Conservation (phyloP, 2,113 vertebrate genomes). For the Nibea coibor region DNA sequence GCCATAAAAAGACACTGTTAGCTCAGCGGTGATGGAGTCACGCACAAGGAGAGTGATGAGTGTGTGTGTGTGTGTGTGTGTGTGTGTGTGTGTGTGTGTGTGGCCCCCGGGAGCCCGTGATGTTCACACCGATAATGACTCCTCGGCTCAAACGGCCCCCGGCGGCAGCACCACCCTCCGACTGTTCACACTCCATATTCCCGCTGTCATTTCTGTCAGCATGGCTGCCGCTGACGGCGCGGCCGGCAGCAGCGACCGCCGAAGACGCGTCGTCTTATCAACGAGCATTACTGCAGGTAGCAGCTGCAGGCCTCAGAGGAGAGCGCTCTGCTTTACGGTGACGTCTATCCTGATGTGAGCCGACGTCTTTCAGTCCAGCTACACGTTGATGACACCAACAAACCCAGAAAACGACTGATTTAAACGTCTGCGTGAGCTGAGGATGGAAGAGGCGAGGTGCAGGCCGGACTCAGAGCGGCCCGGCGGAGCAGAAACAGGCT, state of each 20-base stretch:
- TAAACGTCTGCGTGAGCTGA: too few species aligned
- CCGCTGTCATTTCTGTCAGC: background rate
- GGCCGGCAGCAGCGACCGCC: too few species aligned
- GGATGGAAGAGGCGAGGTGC: background rate
- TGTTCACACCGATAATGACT: slow-evolving; percentile 22
- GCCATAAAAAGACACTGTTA: background rate
- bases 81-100: background rate
- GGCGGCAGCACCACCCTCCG: background rate
- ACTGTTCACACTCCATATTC: background rate
- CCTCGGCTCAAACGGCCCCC: background rate
- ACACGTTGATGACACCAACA: too few species aligned
- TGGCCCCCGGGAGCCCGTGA: slow-evolving; percentile 9
- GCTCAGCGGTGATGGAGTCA: background rate
- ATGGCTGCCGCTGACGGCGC: background rate
- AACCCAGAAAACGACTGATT: too few species aligned
- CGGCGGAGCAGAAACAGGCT: slow-evolving; percentile 13
- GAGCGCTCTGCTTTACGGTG: background rate
- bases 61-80: background rate
- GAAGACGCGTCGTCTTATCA: too few species aligned
- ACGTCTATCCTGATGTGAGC: too few species aligned
- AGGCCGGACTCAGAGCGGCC: background rate
- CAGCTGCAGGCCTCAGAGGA: background rate
- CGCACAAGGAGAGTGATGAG: too few species aligned
- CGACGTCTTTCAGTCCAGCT: too few species aligned
- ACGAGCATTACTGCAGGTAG: too few species aligned